Evolutionary conservation across 2,888 invertebrate genomes (phyloP).

Genomic region (Campoletis raptor): DNA sequence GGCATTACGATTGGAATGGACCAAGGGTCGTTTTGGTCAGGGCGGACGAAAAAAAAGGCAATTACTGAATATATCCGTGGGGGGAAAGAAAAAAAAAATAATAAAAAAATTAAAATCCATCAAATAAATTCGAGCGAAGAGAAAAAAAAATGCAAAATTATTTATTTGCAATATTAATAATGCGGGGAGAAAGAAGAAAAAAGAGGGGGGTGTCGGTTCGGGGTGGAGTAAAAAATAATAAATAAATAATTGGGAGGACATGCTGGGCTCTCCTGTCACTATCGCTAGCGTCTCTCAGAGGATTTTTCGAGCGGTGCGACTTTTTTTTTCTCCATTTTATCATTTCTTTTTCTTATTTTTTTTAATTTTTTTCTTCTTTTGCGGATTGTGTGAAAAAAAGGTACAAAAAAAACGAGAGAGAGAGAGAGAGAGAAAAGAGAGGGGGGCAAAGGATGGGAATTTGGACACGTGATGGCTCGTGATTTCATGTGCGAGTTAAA

Average conservation of each 20-base stretch:
- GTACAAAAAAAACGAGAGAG: not conserved
- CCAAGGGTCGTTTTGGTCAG: constrained; percentile 31
- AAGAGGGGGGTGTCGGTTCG: constrained; percentile 18
- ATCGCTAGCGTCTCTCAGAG: constrained; percentile 83
- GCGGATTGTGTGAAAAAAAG: constrained; percentile 7
- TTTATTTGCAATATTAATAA: constrained; percentile 31
- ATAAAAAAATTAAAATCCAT: constrained; percentile 26
- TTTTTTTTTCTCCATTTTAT: not conserved
- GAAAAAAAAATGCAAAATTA: constrained; percentile 13
- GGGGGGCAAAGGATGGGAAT: not conserved
- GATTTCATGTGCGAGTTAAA: constrained; percentile 3
- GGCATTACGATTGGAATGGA: constrained; percentile 39
- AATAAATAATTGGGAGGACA: constrained; percentile 74
- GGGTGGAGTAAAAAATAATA: constrained; percentile 32
- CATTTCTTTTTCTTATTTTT: constrained; percentile 28
- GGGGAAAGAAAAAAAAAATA: not conserved
- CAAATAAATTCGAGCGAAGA: constrained; percentile 8
- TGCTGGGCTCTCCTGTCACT: constrained; percentile 85
- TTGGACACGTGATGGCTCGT: constrained; percentile 3
- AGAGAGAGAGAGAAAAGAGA: not conserved
- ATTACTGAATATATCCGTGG: not conserved
- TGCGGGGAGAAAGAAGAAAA: constrained; percentile 30
- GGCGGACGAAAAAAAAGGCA: constrained; percentile 17
- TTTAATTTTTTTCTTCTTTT: not conserved
- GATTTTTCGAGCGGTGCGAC: constrained; percentile 72